phyloP scores from a whole-genome alignment of 1,140 invertebrate genomes.

The Pantala flavescens region DNA sequence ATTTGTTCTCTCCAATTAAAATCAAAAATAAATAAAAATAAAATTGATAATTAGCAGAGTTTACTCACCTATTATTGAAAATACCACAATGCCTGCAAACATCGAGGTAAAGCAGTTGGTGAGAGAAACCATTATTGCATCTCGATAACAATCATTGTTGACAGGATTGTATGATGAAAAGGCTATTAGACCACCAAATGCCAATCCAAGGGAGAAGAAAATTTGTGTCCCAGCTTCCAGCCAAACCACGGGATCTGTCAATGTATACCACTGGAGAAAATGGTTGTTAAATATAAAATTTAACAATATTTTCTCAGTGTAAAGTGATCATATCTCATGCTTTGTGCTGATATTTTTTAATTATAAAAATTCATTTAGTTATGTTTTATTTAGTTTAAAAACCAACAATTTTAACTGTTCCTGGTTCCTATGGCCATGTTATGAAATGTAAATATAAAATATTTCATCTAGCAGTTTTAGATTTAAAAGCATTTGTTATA shows the following conservation, averaged over 20 bases:
- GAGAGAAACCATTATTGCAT: constrained; percentile 86
- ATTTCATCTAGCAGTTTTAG: no score
- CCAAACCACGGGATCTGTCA: constrained; percentile 82
- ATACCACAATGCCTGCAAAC: constrained; percentile 96
- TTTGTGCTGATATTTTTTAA: no score
- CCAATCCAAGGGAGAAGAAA: constrained; percentile 91
- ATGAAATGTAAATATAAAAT: no score
- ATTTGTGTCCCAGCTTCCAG: constrained; percentile 94
- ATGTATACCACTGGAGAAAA: constrained; percentile 44
- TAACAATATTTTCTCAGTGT: not conserved
- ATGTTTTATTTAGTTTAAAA: not conserved
- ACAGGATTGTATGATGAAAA: constrained; percentile 94
- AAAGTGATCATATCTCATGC: no score
- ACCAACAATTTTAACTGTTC: no score
- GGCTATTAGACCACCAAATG: constrained; percentile 88
- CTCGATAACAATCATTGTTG: constrained; percentile 90
- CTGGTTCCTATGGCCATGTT: no score
- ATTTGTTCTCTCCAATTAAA: no score
- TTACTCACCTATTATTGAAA: constrained; percentile 79
- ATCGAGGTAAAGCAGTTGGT: constrained; percentile 94
- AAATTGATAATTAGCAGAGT: no score
- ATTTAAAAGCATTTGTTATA: no score
- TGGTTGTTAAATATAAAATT: not conserved
- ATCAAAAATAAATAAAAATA: no score
- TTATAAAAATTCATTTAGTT: not conserved